Evolutionary conservation across 30 jellyfish, hydroid and myxozoan species (phyloP).

Genomic region (Pelagia noctiluca): DNA sequence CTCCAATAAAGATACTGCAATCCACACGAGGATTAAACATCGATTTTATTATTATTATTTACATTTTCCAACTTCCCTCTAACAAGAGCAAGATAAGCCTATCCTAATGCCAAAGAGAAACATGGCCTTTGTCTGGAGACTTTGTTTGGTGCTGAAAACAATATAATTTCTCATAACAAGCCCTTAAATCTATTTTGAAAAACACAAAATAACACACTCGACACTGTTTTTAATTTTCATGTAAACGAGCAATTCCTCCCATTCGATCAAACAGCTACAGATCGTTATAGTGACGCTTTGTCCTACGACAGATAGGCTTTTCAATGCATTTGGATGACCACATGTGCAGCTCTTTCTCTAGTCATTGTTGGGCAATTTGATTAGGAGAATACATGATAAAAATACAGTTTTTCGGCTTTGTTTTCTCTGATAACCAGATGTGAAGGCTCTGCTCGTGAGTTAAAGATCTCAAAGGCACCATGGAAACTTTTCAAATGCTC

Average conservation of each 20-base stretch:
- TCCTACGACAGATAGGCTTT: not conserved
- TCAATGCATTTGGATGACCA: not conserved
- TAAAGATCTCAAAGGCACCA: not conserved
- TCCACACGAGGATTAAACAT: no score
- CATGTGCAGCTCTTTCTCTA: not conserved
- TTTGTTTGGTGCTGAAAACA: no score
- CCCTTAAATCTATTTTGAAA: not conserved
- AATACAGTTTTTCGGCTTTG: not conserved
- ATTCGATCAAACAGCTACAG: not conserved
- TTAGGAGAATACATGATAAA: not conserved
- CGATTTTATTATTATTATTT: no score
- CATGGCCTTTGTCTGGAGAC: no score
- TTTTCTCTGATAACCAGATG: not conserved
- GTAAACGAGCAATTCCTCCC: not conserved
- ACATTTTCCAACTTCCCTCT: no score
- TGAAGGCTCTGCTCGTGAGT: no score
- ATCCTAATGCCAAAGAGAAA: no score
- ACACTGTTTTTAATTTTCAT: conserved; percentile 2
- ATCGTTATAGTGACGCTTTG: not conserved
- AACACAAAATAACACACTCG: not conserved
- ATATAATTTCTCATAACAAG: no score
- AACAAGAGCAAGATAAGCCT: no score
- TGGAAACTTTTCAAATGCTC: not conserved
- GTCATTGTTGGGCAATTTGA: not conserved
- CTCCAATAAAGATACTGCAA: no score